These are phyloP conservation scores for Sebastes dallii DNA, from an alignment of 2,797 vertebrate species.

Conservation along the genomic window DNA sequence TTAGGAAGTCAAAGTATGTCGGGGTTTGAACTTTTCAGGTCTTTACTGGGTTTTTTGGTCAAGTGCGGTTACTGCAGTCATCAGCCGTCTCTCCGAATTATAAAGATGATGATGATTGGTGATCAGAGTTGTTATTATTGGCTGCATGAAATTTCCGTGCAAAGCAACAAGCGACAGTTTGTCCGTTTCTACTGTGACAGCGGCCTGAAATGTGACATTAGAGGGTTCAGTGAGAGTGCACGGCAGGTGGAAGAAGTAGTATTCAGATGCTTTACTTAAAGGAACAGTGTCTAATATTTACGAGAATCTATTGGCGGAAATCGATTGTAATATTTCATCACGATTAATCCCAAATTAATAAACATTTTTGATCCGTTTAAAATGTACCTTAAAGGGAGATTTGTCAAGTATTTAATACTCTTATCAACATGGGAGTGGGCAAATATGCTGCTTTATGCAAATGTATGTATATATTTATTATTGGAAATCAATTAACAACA, in stretches of 20 bases:
- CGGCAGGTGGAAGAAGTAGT: not conserved
- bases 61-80: conserved; percentile 1
- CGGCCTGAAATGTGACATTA: not conserved
- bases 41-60: not conserved
- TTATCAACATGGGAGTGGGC: too few relatives aligned
- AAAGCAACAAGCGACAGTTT: not conserved
- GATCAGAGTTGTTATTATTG: not conserved
- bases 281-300: not conserved
- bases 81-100: not conserved
- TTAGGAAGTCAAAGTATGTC: conserved; percentile 11
- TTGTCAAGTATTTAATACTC: too few relatives aligned
- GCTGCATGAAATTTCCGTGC: not conserved
- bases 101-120: not conserved
- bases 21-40: not conserved
- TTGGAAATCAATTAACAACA: too few relatives aligned
- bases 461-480: rapidly evolving
- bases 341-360: too few relatives aligned
- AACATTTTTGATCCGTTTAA: too few relatives aligned
- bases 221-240: not conserved
- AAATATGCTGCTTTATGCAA: too few relatives aligned
- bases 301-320: too few relatives aligned
- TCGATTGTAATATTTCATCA: too few relatives aligned
- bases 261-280: not conserved
- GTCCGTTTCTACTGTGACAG: not conserved
- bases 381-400: too few relatives aligned